These are phyloP conservation scores for Mastigias papua DNA, from an alignment of 30 jellyfish, hydroid and myxozoan species.

Conservation along the genomic window DNA sequence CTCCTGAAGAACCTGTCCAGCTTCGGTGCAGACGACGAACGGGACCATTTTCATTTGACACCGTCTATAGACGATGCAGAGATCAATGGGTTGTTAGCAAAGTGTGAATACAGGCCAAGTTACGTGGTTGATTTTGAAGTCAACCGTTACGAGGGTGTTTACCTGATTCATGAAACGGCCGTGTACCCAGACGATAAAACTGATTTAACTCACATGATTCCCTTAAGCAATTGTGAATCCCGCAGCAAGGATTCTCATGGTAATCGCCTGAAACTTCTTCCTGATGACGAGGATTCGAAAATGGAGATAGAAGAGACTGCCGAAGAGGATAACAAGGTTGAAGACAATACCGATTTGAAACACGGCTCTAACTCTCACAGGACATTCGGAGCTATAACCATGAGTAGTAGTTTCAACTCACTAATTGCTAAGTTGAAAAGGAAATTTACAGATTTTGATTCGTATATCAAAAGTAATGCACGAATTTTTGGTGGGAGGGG, in stretches of 20 bases:
- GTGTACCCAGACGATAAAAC: constrained; percentile 92
- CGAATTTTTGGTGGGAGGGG: constrained; percentile 27
- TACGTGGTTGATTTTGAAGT: constrained; percentile 86
- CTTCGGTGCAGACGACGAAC: constrained; percentile 66
- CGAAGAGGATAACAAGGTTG: not conserved
- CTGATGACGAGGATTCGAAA: not conserved
- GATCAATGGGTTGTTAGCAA: constrained; percentile 65
- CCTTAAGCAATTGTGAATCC: constrained; percentile 59
- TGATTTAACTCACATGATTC: constrained; percentile 79
- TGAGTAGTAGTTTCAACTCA: constrained; percentile 15
- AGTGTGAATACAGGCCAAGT: constrained; percentile 83
- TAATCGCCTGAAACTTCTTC: not conserved
- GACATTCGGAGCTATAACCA: not conserved
- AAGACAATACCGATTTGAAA: not conserved
- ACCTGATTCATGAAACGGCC: constrained; percentile 89
- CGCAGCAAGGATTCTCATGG: constrained; percentile 83
- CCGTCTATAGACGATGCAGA: constrained; percentile 57
- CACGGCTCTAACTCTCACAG: too few species aligned
- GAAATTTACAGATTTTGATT: constrained; percentile 23
- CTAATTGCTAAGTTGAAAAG: constrained; percentile 16
- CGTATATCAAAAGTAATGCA: constrained; percentile 20
- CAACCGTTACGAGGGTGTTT: constrained; percentile 92
- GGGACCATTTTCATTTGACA: constrained; percentile 72
- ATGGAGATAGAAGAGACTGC: not conserved
- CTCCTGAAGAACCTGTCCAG: constrained; percentile 47